phyloP scores from a whole-genome alignment of 2,888 invertebrate genomes.

The Nemapogon koenigi region DNA sequence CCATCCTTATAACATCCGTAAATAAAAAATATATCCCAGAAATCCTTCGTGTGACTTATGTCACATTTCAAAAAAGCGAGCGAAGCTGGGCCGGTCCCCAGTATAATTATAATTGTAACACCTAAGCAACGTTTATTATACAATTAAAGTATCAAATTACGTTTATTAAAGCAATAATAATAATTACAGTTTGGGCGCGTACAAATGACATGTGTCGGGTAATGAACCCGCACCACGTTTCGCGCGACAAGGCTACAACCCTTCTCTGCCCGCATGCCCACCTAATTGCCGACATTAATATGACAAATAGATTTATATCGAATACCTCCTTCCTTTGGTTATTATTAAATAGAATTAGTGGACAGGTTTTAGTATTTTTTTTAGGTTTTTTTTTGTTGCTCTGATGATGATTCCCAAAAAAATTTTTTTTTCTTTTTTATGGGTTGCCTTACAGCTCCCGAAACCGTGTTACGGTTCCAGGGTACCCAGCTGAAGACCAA shows the following conservation, averaged over 20 bases:
- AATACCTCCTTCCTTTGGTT: slow-evolving; percentile 3
- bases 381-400: too few relatives aligned
- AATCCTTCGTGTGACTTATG: too few relatives aligned
- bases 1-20: too few relatives aligned
- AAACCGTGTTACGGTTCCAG: too few relatives aligned
- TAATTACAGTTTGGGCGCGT: background rate
- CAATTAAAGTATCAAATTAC: slow-evolving; percentile 5
- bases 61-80: too few relatives aligned
- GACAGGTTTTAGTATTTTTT: background rate
- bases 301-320: slow-evolving; percentile 58
- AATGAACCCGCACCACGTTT: slow-evolving; percentile 3
- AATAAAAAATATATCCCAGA: too few relatives aligned
- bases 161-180: slow-evolving; percentile 4
- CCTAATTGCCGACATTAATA: slow-evolving; percentile 55
- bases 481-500: too few relatives aligned
- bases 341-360: background rate
- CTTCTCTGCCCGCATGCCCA: slow-evolving; percentile 37
- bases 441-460: too few relatives aligned
- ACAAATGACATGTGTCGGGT: slow-evolving; percentile 2
- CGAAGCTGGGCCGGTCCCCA: too few relatives aligned
- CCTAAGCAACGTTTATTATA: background rate
- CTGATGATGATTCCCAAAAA: too few relatives aligned
- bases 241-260: slow-evolving; percentile 31
- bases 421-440: too few relatives aligned
- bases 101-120: background rate